A percentile compares a stretch with the other conserved stretches of the same genome.
Conservation (phyloP, 2,888 invertebrate species). For the Merodon equestris region DNA sequence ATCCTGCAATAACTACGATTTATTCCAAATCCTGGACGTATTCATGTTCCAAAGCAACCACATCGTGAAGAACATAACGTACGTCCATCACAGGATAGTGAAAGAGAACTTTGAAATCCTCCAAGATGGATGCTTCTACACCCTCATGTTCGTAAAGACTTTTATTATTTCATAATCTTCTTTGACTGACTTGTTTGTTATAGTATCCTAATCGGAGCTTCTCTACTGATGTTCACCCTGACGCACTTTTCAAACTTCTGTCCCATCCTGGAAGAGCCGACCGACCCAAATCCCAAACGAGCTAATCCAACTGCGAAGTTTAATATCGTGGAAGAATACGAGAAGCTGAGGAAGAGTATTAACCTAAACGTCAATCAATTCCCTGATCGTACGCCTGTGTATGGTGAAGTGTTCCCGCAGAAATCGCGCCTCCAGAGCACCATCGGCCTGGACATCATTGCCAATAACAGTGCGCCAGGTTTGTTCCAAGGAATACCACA, state of each 20-base stretch:
- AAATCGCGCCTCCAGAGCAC: constrained; percentile 14
- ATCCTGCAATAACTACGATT: constrained; percentile 71
- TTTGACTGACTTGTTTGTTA: background rate
- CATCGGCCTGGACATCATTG: constrained; percentile 13
- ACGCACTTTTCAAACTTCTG: constrained; percentile 51
- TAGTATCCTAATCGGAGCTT: constrained; percentile 37
- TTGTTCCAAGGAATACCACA: constrained; percentile 8
- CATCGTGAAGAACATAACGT: constrained; percentile 72
- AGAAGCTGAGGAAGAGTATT: constrained; percentile 42
- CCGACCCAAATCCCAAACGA: constrained; percentile 13
- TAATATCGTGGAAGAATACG: constrained; percentile 46
- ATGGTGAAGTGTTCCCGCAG: constrained; percentile 22
- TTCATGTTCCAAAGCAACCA: constrained; percentile 71
- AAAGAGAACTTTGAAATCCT: constrained; percentile 71
- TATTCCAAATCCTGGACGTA: constrained; percentile 72
- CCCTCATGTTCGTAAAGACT: constrained; percentile 69
- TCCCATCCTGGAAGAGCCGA: constrained; percentile 45
- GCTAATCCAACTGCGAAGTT: constrained; percentile 6
- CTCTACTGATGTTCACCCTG: constrained; percentile 38
- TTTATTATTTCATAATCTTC: background rate
- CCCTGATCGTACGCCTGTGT: constrained; percentile 31
- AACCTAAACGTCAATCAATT: constrained; percentile 44
- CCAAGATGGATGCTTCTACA: constrained; percentile 72
- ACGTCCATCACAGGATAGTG: constrained; percentile 71
- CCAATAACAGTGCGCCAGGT: constrained; percentile 12